Percentiles rank a stretch among this genome's conserved stretches.
Conservation (phyloP, 2,797 vertebrate genomes). For the Parauchenoglanis punctatus region DNA sequence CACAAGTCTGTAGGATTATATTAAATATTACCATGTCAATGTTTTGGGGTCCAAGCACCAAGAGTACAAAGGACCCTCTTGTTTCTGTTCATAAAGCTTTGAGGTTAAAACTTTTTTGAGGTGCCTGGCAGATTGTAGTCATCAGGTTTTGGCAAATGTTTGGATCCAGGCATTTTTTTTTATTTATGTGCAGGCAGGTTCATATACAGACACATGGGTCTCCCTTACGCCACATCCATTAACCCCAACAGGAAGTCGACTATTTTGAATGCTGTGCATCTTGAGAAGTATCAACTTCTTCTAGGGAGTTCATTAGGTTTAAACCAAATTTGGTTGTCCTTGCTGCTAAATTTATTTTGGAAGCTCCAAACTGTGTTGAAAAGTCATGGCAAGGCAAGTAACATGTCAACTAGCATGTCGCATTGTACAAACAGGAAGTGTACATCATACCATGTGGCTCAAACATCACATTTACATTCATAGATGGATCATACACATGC, state of each 20-base stretch:
- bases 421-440: background rate
- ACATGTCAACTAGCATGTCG: background rate
- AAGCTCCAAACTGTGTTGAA: background rate
- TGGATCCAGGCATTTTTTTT: background rate
- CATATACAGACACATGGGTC: background rate
- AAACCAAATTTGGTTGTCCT: background rate
- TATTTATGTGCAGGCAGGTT: background rate
- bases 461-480: background rate
- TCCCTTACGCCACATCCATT: background rate
- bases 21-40: background rate
- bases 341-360: background rate
- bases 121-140: background rate
- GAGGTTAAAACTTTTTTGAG: background rate
- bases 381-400: background rate
- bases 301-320: background rate
- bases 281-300: background rate
- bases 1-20: background rate
- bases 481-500: background rate
- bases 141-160: background rate
- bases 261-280: background rate
- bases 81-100: background rate
- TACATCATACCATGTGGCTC: background rate
- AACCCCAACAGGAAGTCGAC: background rate
- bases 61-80: background rate
- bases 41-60: background rate